These are phyloP conservation scores for Squalus acanthias DNA, from an alignment of 2,797 vertebrate genomes.

Conservation along the genomic window DNA sequence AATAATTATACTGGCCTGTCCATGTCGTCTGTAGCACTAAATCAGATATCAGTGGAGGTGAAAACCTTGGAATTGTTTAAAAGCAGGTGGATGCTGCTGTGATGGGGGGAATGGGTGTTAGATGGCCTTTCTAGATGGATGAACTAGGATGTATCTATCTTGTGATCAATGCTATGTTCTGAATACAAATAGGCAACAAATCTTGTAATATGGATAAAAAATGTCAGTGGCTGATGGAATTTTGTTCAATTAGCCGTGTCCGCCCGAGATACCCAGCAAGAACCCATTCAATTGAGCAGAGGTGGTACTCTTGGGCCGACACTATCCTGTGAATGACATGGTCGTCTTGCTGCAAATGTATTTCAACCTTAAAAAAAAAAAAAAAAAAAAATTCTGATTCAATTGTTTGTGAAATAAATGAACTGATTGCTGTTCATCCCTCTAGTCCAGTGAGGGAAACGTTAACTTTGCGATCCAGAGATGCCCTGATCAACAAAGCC, in stretches of 20 bases:
- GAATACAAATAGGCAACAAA: background rate
- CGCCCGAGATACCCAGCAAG: background rate
- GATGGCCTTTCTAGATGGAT: too few relatives aligned
- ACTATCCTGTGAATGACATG: background rate
- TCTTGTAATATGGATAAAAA: background rate
- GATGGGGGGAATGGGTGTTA: background rate
- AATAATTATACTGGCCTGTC: background rate
- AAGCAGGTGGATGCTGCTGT: background rate
- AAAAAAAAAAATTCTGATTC: background rate
- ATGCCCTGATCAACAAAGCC: slow-evolving; percentile 49
- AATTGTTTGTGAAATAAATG: background rate
- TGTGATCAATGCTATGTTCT: background rate
- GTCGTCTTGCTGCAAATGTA: too few relatives aligned
- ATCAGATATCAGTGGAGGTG: background rate
- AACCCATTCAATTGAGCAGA: background rate
- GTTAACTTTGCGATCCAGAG: slow-evolving; percentile 87
- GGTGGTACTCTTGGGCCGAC: background rate
- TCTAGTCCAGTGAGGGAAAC: slow-evolving; percentile 74
- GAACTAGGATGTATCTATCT: background rate
- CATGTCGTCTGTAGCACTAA: background rate
- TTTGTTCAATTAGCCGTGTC: background rate
- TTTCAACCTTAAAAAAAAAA: background rate
- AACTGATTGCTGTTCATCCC: background rate
- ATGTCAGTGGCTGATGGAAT: background rate
- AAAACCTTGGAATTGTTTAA: background rate